phyloP scores from a whole-genome alignment of 1,140 invertebrate genomes.

The Tribolium castaneum region DNA sequence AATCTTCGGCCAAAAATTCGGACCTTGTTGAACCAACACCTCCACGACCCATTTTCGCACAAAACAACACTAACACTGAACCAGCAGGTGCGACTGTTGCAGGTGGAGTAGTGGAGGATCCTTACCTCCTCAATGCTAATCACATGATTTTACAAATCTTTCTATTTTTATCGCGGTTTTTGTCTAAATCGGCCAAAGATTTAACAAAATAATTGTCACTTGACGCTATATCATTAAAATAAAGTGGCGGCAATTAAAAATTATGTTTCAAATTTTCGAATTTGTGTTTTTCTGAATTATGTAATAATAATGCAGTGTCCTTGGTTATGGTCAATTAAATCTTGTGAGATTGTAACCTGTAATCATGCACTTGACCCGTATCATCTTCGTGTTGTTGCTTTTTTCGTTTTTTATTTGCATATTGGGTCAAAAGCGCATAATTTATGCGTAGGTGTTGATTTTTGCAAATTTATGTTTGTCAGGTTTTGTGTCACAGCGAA shows the following conservation, averaged over 20 bases:
- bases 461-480: not conserved
- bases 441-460: not conserved
- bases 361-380: conserved; percentile 37
- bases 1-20: conserved; percentile 56
- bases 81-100: conserved; percentile 1
- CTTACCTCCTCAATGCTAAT: conserved; percentile 16
- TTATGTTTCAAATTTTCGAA: not conserved
- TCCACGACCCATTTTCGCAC: conserved; percentile 43
- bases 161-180: conserved; percentile 42
- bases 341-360: conserved; percentile 23
- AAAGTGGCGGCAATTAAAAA: not conserved
- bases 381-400: conserved; percentile 8
- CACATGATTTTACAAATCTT: conserved; percentile 37
- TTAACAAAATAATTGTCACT: not conserved
- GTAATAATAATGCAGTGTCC: not conserved
- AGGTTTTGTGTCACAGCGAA: not conserved
- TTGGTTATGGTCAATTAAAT: conserved; percentile 39
- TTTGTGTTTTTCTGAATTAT: too few species aligned
- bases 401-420: conserved; percentile 34
- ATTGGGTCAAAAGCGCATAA: conserved; percentile 25
- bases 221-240: too few species aligned
- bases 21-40: conserved; percentile 49
- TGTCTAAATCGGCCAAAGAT: conserved; percentile 7
- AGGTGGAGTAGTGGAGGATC: conserved; percentile 7
- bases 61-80: not conserved